Conservation (phyloP, 2,797 vertebrate genomes). For the Mionectes olivaceus region DNA sequence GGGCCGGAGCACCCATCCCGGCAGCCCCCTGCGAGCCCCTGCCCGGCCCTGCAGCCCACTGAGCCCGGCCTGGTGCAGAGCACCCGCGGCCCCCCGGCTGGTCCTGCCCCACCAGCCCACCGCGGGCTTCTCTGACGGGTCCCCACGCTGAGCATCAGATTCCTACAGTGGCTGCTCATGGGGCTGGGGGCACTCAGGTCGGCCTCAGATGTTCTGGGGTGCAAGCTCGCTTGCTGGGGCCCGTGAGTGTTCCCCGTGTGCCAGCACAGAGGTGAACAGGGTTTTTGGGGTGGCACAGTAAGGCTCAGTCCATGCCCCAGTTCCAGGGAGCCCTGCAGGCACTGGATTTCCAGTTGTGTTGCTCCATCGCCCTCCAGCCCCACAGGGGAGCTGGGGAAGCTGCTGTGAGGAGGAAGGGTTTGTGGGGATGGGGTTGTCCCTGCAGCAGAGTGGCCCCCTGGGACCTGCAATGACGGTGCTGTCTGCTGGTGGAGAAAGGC, state of each 20-base stretch:
- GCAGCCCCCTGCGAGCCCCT: background rate
- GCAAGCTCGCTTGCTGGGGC: background rate
- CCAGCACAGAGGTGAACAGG: accelerated
- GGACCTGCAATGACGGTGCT: background rate
- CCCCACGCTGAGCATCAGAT: background rate
- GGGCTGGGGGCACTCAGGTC: background rate
- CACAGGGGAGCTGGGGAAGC: background rate
- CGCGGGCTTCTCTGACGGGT: background rate
- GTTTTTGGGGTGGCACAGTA: background rate
- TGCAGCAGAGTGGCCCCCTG: background rate
- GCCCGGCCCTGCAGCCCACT: background rate
- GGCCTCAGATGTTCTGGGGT: background rate
- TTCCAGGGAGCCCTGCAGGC: background rate
- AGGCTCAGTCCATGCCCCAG: background rate
- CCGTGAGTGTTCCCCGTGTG: accelerated
- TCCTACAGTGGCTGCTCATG: accelerated
- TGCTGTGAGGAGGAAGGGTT: background rate
- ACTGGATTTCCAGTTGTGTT: background rate
- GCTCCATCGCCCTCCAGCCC: background rate
- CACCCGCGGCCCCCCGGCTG: background rate
- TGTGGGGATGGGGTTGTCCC: background rate
- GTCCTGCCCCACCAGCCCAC: background rate
- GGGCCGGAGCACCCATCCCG: background rate
- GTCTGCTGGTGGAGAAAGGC: background rate
- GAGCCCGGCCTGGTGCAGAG: background rate